Percentiles rank a stretch among this genome's conserved stretches.
Conservation (phyloP, 2,113 vertebrate species). For the Poicephalus meyeri region DNA sequence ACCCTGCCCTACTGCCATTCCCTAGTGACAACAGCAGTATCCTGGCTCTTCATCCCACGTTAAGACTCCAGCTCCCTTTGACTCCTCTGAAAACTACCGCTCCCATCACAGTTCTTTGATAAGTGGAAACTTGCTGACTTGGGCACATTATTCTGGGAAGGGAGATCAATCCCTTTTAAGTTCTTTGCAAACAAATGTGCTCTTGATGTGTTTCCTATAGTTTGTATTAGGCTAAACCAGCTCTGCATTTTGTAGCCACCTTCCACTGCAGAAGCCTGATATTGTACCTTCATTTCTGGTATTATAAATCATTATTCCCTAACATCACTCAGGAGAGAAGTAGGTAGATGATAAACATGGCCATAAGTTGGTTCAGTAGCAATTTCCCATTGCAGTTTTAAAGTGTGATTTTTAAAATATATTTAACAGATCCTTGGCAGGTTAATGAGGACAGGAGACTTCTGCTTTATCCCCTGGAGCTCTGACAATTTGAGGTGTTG, state of each 20-base stretch:
- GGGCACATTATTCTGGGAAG: not conserved
- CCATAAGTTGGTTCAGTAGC: not conserved
- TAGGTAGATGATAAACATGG: not conserved
- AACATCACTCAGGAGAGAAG: not conserved
- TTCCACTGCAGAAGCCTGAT: not conserved
- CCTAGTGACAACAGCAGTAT: not conserved
- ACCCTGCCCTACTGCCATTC: not conserved
- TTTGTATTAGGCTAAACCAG: not conserved
- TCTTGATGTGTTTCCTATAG: not conserved
- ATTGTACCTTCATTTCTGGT: not conserved
- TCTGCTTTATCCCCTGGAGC: constrained; percentile 14
- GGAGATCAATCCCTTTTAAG: not conserved
- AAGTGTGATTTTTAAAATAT: not conserved
- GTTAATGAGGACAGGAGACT: constrained; percentile 10
- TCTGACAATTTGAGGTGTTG: constrained; percentile 5
- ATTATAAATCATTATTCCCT: not conserved
- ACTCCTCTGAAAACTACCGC: not conserved
- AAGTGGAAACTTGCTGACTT: not conserved
- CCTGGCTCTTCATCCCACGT: rapidly evolving
- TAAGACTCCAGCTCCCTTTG: not conserved
- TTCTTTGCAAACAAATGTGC: not conserved
- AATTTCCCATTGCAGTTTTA: not conserved
- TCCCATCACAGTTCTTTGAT: not conserved
- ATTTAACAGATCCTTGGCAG: not conserved
- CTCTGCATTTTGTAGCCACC: not conserved